These are phyloP conservation scores for Campoplex capitator DNA, from an alignment of 2,888 invertebrate species.

Conservation along the genomic window DNA sequence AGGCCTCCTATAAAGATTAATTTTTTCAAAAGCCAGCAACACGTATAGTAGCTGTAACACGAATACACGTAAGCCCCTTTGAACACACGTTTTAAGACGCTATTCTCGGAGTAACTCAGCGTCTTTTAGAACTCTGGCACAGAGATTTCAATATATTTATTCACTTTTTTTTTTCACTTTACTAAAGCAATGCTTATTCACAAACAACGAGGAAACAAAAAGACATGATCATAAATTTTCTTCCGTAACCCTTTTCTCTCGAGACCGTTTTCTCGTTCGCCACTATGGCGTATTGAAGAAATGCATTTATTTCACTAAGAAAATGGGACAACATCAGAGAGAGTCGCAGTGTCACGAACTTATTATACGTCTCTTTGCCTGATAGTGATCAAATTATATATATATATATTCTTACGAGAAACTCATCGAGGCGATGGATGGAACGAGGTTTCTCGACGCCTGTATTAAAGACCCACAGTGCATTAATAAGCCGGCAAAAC, in stretches of 20 bases:
- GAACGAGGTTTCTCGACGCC: conserved; percentile 54
- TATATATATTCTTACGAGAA: conserved; percentile 49
- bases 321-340: background rate
- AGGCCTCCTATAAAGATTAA: conserved; percentile 1
- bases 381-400: background rate
- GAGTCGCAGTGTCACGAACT: background rate
- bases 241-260: background rate
- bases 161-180: background rate
- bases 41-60: background rate
- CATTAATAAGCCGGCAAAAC: conserved; percentile 79
- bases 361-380: background rate
- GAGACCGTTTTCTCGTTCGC: too few relatives aligned
- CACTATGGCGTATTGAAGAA: background rate
- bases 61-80: background rate
- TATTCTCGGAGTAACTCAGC: background rate
- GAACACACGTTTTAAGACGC: background rate
- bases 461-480: conserved; percentile 54
- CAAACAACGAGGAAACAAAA: background rate
- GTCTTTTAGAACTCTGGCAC: background rate
- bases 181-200: background rate
- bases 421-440: conserved; percentile 60
- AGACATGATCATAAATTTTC: background rate
- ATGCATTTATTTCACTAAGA: background rate
- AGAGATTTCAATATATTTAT: background rate
- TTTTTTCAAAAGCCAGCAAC: background rate